Conservation (phyloP, 1,140 invertebrate species). For the Nasonia longicornis region DNA sequence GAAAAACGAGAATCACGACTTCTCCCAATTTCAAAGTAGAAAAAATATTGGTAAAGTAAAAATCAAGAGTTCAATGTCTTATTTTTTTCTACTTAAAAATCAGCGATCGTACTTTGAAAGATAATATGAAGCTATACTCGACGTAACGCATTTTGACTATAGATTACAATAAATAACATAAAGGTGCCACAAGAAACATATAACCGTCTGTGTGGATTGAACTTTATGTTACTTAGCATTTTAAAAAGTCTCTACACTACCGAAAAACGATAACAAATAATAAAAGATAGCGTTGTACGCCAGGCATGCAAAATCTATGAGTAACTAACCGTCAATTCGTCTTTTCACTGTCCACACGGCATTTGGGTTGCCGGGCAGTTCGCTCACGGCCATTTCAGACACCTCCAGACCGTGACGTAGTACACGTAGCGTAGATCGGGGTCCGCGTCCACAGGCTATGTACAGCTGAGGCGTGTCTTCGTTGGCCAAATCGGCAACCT, state of each 20-base stretch:
- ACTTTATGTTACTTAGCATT: not conserved
- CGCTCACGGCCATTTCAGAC: conserved; percentile 99
- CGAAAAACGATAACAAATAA: not conserved
- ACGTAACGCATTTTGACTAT: not conserved
- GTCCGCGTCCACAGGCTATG: conserved; percentile 94
- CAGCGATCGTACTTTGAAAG: not conserved
- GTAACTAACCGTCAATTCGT: conserved; percentile 90
- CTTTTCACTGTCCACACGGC: conserved; percentile 99
- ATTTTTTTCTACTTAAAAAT: not conserved
- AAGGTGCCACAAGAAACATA: not conserved
- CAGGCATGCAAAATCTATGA: conserved; percentile 14
- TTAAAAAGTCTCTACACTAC: not conserved
- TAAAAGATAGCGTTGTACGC: not conserved
- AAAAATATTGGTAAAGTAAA: conserved; percentile 15
- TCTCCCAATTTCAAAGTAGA: conserved; percentile 3
- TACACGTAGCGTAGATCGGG: conserved; percentile 92
- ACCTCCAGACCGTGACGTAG: conserved; percentile 97
- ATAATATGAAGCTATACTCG: not conserved
- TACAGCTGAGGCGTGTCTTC: conserved; percentile 99
- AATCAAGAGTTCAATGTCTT: not conserved
- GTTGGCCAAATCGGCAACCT: conserved; percentile 88
- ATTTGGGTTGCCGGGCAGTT: conserved; percentile 98
- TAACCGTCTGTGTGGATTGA: not conserved
- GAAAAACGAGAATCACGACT: not conserved
- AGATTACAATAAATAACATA: not conserved